Conservation (phyloP, 2,113 vertebrate species). For the Indri indri region DNA sequence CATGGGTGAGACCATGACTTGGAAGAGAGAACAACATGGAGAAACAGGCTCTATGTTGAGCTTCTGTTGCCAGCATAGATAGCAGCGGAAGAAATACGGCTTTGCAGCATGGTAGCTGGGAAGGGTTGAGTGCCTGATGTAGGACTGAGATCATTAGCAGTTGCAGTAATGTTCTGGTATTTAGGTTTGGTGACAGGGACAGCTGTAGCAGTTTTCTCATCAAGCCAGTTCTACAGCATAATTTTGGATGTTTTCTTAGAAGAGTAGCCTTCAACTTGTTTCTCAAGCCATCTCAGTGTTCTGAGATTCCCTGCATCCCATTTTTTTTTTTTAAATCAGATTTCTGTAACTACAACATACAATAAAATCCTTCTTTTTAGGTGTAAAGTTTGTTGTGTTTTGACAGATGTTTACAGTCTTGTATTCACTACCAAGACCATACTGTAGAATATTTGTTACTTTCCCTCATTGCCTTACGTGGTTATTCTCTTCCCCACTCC, state of each 20-base stretch:
- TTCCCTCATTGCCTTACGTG: rapidly evolving
- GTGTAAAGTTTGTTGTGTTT: background rate
- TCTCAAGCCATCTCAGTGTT: background rate
- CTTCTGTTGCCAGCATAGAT: background rate
- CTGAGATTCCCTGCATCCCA: background rate
- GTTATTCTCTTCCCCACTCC: background rate
- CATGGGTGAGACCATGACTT: background rate
- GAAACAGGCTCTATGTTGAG: background rate
- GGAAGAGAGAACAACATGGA: background rate
- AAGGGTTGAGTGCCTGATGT: background rate
- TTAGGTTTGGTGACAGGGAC: background rate
- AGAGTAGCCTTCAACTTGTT: background rate
- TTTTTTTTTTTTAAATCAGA: background rate
- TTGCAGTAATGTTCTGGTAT: background rate
- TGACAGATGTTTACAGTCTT: background rate
- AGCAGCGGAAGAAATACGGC: background rate
- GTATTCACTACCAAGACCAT: background rate
- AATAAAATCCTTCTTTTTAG: background rate
- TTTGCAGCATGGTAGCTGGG: background rate
- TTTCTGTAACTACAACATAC: background rate
- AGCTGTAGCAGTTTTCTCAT: background rate
- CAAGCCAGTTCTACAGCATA: background rate
- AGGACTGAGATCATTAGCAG: background rate
- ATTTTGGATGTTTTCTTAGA: background rate
- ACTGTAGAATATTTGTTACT: background rate